Percentiles rank a stretch among this genome's conserved stretches.
Evolutionary conservation across 2,888 invertebrate species (phyloP).

Genomic region (Baccha elongata): DNA sequence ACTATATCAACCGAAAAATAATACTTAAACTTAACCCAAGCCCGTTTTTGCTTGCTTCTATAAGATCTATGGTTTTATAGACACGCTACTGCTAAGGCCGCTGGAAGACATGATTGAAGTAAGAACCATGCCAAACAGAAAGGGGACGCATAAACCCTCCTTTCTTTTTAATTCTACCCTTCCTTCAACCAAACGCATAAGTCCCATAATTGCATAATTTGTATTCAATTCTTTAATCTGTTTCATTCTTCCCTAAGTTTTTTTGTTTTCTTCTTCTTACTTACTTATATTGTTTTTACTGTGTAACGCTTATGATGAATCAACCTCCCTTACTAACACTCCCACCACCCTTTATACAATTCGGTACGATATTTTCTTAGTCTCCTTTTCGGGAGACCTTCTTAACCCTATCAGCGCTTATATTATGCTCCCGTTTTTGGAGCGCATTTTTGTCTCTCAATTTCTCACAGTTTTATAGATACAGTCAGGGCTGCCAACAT

Average conservation of each 20-base stretch:
- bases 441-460: constrained; percentile 28
- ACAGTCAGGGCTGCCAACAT: background rate
- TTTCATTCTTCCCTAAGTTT: constrained; percentile 18
- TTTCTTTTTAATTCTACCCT: background rate
- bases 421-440: constrained; percentile 54
- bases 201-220: constrained; percentile 81
- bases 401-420: constrained; percentile 62
- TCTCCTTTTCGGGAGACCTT: constrained; percentile 43
- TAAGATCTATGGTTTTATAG: constrained; percentile 7
- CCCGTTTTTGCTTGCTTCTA: background rate
- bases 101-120: constrained; percentile 4
- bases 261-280: background rate
- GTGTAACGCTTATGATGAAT: constrained; percentile 25
- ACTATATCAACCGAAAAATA: constrained; percentile 19
- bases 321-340: constrained; percentile 23
- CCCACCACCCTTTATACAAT: constrained; percentile 27
- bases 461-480: background rate
- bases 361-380: constrained; percentile 57
- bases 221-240: constrained; percentile 79
- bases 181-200: constrained; percentile 41
- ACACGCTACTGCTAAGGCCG: background rate
- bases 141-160: background rate
- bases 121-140: constrained; percentile 5
- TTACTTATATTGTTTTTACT: background rate
- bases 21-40: constrained; percentile 30